Base-by-base conservation (phyloP, 2,888 invertebrate species). In the Dynastes tityus region DNA sequence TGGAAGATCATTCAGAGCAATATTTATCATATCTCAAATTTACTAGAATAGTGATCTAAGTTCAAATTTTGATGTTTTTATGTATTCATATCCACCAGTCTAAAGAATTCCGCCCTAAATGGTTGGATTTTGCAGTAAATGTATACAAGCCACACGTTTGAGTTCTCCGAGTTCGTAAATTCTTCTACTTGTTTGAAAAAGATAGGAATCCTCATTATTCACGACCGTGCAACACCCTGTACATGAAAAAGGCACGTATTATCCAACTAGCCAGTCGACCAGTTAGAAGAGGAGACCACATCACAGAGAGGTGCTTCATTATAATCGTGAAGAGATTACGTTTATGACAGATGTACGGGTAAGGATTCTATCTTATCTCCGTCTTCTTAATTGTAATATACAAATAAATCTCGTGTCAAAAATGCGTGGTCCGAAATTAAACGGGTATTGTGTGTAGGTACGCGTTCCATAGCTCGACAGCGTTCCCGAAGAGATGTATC, bases 281-380 rank as follows among this genome's bases (percentile, higher is more conserved):
- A 27, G 77, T 29, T 27, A 27, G 51, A 11, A 27, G 67, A 67
- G 49, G 9, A 9, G 68, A 51, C 29, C 51, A 61, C 55, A 58
- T 58, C 55, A 58, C 51, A 64, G 71, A 63, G 79, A 79, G 80
- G 77, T 78, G 80, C 80, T 77, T 81, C 80, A 79, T 80, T 80
- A 79, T 79, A 81, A 80, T 78, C 80, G 76, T 74, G 79, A 67
- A 77, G 80, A 83, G 83, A 83, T 83, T 83, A 82, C 80, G 80
- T 81, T 82, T 83, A 81, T 83, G 83, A 83, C 83, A 82, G 83
- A 83, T 82, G 81, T 80, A 81, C 82, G 73, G 73, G 58, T 68
- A 68, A 68, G 80, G 81, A 81, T 81, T 79, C 79, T 70, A 81
- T 82, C 82, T 80, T 80, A 82, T 80, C 82, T 79, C 77, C 58